phyloP scores from a whole-genome alignment of 30 jellyfish, hydroid and myxozoan species.

The Cassiopea xamachana region DNA sequence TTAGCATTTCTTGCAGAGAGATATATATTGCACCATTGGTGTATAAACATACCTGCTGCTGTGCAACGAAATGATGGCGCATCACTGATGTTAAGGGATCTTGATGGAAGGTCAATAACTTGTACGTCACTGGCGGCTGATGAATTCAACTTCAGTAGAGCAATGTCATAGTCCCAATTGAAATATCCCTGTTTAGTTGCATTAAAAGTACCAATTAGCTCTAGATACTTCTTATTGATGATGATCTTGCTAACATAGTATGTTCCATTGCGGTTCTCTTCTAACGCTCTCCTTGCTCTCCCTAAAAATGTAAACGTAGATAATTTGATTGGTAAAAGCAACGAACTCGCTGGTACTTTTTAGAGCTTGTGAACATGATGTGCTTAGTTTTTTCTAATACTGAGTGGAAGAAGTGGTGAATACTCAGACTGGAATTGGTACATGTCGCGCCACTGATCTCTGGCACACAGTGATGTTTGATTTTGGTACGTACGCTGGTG shows the following conservation, averaged over 20 bases:
- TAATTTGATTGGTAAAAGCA: background rate
- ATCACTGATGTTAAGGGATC: background rate
- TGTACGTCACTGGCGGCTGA: background rate
- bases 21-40: no score
- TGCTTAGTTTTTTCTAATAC: no score
- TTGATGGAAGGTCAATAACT: conserved; percentile 11
- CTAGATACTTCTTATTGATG: conserved; percentile 3
- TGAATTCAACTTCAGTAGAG: conserved; percentile 25
- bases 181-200: conserved; percentile 17
- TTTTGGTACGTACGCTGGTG: no score
- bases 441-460: no score
- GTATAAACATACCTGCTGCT: conserved; percentile 42
- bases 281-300: conserved; percentile 25
- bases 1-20: no score
- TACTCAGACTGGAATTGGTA: no score
- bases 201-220: background rate
- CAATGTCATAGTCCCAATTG: conserved; percentile 66
- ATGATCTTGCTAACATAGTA: conserved; percentile 40
- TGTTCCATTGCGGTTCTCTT: conserved; percentile 20
- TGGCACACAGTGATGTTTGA: no score
- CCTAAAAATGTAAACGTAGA: background rate
- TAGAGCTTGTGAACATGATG: background rate
- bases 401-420: no score
- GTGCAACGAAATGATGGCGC: background rate
- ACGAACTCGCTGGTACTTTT: background rate